These are phyloP conservation scores for Atethmia centrago DNA, from an alignment of 2,888 invertebrate genomes.

Conservation along the genomic window DNA sequence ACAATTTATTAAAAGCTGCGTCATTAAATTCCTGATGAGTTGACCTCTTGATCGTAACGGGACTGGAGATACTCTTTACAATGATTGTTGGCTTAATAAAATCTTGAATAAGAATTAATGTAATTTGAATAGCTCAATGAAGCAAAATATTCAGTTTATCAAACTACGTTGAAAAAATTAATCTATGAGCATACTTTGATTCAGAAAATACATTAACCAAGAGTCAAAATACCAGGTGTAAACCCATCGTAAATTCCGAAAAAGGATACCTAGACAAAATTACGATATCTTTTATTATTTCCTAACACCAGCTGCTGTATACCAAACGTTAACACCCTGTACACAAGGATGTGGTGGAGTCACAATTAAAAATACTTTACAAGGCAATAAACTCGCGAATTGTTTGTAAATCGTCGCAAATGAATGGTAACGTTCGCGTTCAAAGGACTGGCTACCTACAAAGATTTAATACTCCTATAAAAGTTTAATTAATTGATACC, in stretches of 20 bases:
- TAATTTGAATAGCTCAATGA: background rate
- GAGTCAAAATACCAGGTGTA: background rate
- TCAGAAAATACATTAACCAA: background rate
- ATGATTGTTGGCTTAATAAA: conserved; percentile 16
- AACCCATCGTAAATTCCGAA: conserved; percentile 20
- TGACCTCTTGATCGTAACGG: conserved; percentile 40
- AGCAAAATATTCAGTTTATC: background rate
- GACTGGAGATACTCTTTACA: background rate
- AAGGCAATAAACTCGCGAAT: conserved; percentile 77
- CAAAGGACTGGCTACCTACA: conserved; percentile 58
- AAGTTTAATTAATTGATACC: conserved; percentile 60
- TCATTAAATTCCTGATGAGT: conserved; percentile 37
- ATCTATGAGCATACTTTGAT: background rate
- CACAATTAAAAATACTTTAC: conserved; percentile 82
- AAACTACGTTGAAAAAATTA: background rate
- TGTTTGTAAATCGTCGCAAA: conserved; percentile 77
- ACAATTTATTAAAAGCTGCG: conserved; percentile 15
- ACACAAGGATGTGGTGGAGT: conserved; percentile 76
- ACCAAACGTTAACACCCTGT: conserved; percentile 76
- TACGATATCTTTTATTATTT: conserved; percentile 68
- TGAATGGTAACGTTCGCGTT: conserved; percentile 72
- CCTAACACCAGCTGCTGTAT: conserved; percentile 63
- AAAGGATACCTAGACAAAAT: conserved; percentile 53
- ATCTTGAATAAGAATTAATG: background rate
- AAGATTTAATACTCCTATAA: conserved; percentile 55